These are phyloP conservation scores for Myioborus melanocephalus DNA, from an alignment of 2,797 vertebrate genomes.

Conservation along the genomic window DNA sequence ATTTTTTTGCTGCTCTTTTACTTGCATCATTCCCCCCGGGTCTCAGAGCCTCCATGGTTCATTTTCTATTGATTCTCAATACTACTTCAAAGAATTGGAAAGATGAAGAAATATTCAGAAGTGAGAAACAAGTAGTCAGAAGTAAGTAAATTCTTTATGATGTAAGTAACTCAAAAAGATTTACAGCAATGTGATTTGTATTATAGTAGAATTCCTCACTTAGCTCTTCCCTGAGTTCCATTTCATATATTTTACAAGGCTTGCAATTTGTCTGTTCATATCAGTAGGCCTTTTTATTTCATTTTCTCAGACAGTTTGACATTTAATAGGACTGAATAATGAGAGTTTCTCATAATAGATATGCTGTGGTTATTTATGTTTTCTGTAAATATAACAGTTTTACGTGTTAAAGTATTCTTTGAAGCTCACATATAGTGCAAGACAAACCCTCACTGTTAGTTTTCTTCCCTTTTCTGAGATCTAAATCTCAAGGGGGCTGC, in stretches of 20 bases:
- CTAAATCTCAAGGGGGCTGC: background rate
- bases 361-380: background rate
- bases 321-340: slow-evolving; percentile 34
- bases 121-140: background rate
- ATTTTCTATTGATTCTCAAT: slow-evolving; percentile 24
- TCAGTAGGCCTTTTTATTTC: background rate
- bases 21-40: background rate
- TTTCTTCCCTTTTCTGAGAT: background rate
- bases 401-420: background rate
- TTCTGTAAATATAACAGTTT: background rate
- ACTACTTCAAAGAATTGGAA: background rate
- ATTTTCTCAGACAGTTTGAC: slow-evolving; percentile 1
- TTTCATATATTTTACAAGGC: slow-evolving; percentile 10
- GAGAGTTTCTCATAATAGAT: background rate
- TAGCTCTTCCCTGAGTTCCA: background rate
- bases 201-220: slow-evolving; percentile 17
- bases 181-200: slow-evolving; percentile 4
- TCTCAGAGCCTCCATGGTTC: slow-evolving; percentile 8
- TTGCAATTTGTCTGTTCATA: slow-evolving; percentile 1
- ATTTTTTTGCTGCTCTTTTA: slow-evolving; percentile 32
- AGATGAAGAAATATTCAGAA: slow-evolving; percentile 17
- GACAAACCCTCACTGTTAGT: background rate
- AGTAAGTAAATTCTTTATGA: slow-evolving; percentile 34
- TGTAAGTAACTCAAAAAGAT: slow-evolving; percentile 11
- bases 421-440: background rate